Conservation (phyloP, 2,888 invertebrate genomes). For the Neoitamus cyanurus region DNA sequence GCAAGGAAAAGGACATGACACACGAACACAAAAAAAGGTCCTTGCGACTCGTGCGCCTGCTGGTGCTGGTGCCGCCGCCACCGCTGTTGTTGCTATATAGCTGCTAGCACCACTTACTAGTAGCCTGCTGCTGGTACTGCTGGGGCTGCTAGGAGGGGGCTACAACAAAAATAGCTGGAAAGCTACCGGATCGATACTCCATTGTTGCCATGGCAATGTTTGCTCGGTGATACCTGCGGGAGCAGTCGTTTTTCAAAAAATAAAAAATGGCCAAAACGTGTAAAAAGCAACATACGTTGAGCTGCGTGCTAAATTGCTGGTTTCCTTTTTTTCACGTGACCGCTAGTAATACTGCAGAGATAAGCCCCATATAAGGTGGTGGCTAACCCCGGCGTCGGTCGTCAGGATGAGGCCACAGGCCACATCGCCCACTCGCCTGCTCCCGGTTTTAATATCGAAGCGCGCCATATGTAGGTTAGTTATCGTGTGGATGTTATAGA, state of each 20-base stretch:
- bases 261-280: neutral
- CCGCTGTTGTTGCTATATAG: neutral
- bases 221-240: neutral
- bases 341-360: neutral
- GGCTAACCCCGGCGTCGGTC: neutral
- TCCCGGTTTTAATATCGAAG: neutral
- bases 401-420: neutral
- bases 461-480: slow-evolving; percentile 17
- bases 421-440: neutral
- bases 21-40: neutral
- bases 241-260: neutral
- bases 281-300: neutral
- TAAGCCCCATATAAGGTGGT: neutral
- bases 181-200: neutral
- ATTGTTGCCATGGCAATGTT: slow-evolving; percentile 11
- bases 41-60: neutral
- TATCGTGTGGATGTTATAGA: neutral
- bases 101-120: neutral
- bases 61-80: neutral
- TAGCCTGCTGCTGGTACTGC: neutral
- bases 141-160: neutral
- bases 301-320: neutral
- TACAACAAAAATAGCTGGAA: slow-evolving; percentile 15
- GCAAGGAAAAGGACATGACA: slow-evolving; percentile 2
- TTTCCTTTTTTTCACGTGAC: slow-evolving; percentile 11